Conservation (phyloP, 2,888 invertebrate species). For the Orchesellides sinensis region DNA sequence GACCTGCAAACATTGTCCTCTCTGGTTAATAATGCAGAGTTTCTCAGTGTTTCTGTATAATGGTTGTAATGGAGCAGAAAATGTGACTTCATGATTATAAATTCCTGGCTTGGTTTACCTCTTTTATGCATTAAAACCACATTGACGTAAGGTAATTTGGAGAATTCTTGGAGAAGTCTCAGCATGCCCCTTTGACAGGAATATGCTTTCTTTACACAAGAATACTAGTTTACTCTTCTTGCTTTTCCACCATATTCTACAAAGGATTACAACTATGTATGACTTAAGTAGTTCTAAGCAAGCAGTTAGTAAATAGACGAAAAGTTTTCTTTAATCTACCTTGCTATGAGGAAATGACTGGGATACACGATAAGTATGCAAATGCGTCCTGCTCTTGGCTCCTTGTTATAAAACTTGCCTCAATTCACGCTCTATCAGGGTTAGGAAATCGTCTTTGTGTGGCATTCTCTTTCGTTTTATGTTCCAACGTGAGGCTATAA, state of each 20-base stretch:
- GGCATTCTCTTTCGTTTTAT: not conserved
- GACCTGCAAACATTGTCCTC: not conserved
- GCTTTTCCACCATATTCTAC: not conserved
- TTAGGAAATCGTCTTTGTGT: not conserved
- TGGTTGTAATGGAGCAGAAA: conserved; percentile 40
- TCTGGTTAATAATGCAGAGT: not conserved
- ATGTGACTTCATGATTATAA: conserved; percentile 31
- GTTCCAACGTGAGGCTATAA: not conserved
- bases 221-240: conserved; percentile 1
- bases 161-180: too few species aligned
- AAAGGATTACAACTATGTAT: conserved; percentile 5
- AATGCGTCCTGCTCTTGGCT: conserved; percentile 1
- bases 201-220: too few species aligned
- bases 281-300: not conserved
- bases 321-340: not conserved
- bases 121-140: too few species aligned
- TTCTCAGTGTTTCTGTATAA: too few species aligned
- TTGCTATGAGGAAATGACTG: not conserved
- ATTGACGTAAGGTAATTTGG: too few species aligned
- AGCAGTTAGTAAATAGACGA: not conserved
- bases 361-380: conserved; percentile 5
- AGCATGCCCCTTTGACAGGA: too few species aligned
- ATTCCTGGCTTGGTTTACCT: conserved; percentile 24
- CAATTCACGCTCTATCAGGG: conserved; percentile 9
- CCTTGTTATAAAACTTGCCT: conserved; percentile 4